phyloP scores from a whole-genome alignment of 1,140 invertebrate species.

The Diorhabda sublineata region DNA sequence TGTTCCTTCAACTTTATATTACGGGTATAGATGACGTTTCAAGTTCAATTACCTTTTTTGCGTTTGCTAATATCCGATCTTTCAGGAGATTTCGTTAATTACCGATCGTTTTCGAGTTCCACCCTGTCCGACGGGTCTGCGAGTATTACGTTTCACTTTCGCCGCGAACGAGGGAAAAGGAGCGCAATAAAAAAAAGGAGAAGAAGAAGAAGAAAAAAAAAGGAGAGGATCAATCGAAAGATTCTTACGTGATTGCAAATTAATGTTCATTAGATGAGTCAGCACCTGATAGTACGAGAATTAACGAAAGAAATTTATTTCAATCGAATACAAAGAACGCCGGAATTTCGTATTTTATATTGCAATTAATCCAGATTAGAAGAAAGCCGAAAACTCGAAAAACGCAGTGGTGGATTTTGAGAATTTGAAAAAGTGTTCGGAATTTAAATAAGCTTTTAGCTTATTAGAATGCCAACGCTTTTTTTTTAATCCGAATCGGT shows the following conservation, averaged over 20 bases:
- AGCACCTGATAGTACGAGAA: slow-evolving; percentile 15
- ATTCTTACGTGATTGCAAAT: slow-evolving; percentile 16
- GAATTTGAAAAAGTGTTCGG: background rate
- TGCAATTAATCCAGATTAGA: slow-evolving; percentile 11
- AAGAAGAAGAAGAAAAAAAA: background rate
- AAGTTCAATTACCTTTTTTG: no score
- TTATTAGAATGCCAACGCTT: background rate
- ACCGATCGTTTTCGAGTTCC: background rate
- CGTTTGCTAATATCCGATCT: no score
- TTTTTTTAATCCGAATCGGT: no score
- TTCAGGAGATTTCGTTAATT: no score
- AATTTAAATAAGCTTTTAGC: slow-evolving; percentile 15
- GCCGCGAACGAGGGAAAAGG: background rate
- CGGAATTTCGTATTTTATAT: slow-evolving; percentile 9
- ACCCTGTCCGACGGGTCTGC: slow-evolving; percentile 4
- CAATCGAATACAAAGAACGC: slow-evolving; percentile 5
- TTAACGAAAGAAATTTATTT: slow-evolving; percentile 17
- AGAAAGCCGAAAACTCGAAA: background rate
- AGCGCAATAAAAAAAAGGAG: background rate
- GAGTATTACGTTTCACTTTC: slow-evolving; percentile 16
- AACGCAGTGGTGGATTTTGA: background rate
- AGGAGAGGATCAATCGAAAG: slow-evolving; percentile 10
- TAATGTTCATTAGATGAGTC: slow-evolving; percentile 20
- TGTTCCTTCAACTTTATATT: no score
- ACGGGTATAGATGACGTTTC: no score